Percentiles rank a stretch among this genome's conserved stretches.
phyloP scores from a whole-genome alignment of 2,797 vertebrate genomes.

The Nannoperca obscura region DNA sequence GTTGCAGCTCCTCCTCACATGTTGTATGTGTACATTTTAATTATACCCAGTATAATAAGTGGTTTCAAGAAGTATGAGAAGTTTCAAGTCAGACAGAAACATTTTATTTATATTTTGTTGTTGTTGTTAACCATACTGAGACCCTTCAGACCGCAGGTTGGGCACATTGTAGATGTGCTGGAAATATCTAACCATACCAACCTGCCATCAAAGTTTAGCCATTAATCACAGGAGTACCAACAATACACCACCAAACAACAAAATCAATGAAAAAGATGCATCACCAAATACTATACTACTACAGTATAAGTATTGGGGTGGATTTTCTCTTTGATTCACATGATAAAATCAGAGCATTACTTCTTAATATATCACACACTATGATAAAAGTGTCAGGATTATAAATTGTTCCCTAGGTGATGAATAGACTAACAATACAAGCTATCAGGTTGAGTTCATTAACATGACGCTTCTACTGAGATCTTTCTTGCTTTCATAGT shows the following conservation, averaged over 20 bases:
- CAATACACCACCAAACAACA: constrained; percentile 2
- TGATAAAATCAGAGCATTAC: constrained; percentile 11
- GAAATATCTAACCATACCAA: background rate
- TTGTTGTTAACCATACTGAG: too few species aligned
- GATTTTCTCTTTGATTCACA: constrained; percentile 50
- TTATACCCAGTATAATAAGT: background rate
- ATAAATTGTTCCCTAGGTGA: constrained; percentile 50
- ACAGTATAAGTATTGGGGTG: constrained; percentile 35
- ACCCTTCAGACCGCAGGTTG: background rate
- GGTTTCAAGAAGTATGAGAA: too few species aligned
- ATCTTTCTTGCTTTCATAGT: constrained; percentile 62
- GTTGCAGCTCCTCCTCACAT: background rate
- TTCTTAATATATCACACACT: constrained; percentile 19
- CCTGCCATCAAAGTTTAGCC: background rate
- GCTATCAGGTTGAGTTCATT: constrained; percentile 54
- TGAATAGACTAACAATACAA: constrained; percentile 48
- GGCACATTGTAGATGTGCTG: background rate
- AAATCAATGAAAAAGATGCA: background rate
- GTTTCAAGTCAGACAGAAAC: background rate
- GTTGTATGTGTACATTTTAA: background rate
- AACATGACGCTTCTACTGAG: constrained; percentile 60
- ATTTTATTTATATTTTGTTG: too few species aligned
- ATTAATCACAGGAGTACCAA: background rate
- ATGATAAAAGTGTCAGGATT: constrained; percentile 22
- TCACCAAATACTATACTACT: background rate